Conservation (phyloP, 2,888 invertebrate species). For the Coleophora deauratella region DNA sequence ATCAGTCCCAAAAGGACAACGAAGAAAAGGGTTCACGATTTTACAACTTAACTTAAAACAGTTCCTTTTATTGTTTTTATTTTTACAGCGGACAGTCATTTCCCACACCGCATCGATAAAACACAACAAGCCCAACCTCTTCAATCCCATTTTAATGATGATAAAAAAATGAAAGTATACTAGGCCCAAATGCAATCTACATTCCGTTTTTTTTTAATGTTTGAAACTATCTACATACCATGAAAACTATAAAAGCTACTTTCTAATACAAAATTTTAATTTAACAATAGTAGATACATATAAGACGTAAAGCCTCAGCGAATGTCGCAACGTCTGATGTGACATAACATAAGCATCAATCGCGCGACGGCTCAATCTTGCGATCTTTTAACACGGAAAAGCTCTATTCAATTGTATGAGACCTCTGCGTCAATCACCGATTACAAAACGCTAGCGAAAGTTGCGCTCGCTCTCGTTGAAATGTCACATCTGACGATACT, state of each 20-base stretch:
- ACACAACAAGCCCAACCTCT: constrained; percentile 4
- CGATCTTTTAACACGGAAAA: constrained; percentile 55
- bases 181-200: no score
- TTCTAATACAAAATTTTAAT: background rate
- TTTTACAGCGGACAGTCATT: constrained; percentile 24
- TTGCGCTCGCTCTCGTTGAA: constrained; percentile 29
- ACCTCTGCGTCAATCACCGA: constrained; percentile 55
- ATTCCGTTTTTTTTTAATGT: no score
- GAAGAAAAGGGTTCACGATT: constrained; percentile 38
- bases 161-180: no score
- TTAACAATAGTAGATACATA: background rate
- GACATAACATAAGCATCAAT: constrained; percentile 41
- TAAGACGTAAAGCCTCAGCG: background rate
- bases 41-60: constrained; percentile 63
- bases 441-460: constrained; percentile 54
- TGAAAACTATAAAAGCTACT: background rate
- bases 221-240: no score
- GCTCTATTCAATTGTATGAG: constrained; percentile 46
- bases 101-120: constrained; percentile 16
- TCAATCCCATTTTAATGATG: no score
- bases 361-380: constrained; percentile 51
- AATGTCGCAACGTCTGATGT: constrained; percentile 29
- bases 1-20: constrained; percentile 43
- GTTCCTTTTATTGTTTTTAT: constrained; percentile 34
- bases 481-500: constrained; percentile 32